phyloP scores from a whole-genome alignment of 1,140 invertebrate species.

The Octopus sinensis region DNA sequence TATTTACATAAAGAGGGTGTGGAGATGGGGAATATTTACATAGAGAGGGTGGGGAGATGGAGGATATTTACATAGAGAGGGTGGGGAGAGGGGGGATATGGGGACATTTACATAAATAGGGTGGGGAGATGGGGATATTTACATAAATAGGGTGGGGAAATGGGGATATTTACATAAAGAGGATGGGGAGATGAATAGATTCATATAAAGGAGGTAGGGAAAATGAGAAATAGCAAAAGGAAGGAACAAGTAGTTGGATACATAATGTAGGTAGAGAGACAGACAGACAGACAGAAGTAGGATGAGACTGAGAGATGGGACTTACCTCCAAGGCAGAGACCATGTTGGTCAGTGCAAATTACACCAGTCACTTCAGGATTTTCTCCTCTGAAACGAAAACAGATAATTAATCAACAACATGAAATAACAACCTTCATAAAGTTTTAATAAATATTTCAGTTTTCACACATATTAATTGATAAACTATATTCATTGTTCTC shows the following conservation, averaged over 20 bases:
- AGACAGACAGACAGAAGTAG: slow-evolving; percentile 13
- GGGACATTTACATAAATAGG: too few relatives aligned
- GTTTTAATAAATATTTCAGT: too few relatives aligned
- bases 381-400: background rate
- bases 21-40: too few relatives aligned
- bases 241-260: background rate
- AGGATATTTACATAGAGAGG: too few relatives aligned
- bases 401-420: too few relatives aligned
- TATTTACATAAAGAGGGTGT: too few relatives aligned
- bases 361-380: background rate
- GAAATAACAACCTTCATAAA: too few relatives aligned
- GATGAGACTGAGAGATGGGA: background rate
- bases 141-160: background rate
- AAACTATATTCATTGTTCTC: too few relatives aligned
- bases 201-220: background rate
- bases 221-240: background rate
- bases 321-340: background rate
- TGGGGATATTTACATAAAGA: slow-evolving; percentile 61
- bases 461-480: too few relatives aligned
- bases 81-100: slow-evolving; percentile 64
- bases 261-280: background rate
- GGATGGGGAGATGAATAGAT: slow-evolving; percentile 1
- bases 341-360: background rate
- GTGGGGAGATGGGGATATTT: slow-evolving; percentile 74
- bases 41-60: too few relatives aligned